phyloP scores from a whole-genome alignment of 2,113 vertebrate genomes.

The Dolichotis patagonum region DNA sequence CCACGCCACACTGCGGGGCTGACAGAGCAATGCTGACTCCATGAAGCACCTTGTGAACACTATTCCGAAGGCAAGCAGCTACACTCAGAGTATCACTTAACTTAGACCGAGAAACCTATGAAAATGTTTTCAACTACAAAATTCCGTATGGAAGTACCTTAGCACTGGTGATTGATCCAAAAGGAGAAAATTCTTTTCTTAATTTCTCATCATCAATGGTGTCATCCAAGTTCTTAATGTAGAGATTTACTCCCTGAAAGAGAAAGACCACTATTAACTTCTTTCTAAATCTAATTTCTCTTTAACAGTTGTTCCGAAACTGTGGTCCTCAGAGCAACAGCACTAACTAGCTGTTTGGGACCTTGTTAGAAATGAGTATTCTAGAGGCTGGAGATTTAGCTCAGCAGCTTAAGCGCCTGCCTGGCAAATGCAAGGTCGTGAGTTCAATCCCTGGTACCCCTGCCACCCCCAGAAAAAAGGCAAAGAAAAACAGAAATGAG shows the following conservation, averaged over 20 bases:
- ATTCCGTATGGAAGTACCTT: constrained; percentile 89
- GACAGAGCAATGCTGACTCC: background rate
- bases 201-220: constrained; percentile 99
- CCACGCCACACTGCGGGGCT: background rate
- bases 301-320: background rate
- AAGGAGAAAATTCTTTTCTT: constrained; percentile 98
- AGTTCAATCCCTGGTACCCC: too few species aligned
- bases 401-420: too few species aligned
- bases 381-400: too few species aligned
- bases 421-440: too few species aligned
- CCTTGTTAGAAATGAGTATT: background rate
- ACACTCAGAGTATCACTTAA: background rate
- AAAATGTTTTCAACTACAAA: background rate
- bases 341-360: background rate
- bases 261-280: background rate
- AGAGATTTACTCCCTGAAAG: constrained; percentile 96
- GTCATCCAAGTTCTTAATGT: constrained; percentile 99
- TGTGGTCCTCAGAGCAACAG: background rate
- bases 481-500: background rate
- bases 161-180: constrained; percentile 98
- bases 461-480: too few species aligned
- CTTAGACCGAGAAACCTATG: background rate
- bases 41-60: background rate
- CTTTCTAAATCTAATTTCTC: background rate
- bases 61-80: background rate